These are phyloP conservation scores for Eumerus sabulonum DNA, from an alignment of 2,888 invertebrate genomes.

Conservation along the genomic window DNA sequence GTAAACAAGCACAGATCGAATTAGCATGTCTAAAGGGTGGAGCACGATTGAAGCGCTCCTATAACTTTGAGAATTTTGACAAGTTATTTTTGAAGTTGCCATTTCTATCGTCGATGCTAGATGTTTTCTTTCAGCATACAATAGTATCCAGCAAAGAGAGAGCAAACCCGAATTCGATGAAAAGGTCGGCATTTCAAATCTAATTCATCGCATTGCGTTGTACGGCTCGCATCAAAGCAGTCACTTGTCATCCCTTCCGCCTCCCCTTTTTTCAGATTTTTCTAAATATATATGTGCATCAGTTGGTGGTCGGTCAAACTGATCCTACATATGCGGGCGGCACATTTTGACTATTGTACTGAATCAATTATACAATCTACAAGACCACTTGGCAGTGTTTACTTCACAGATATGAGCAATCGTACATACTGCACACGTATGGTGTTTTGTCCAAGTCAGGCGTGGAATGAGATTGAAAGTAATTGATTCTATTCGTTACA, in stretches of 20 bases:
- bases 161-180: too few species aligned
- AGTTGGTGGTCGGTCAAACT: background rate
- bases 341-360: conserved; percentile 36
- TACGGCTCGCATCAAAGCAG: background rate
- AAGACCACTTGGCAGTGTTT: conserved; percentile 14
- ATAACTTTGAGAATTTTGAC: too few species aligned
- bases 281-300: background rate
- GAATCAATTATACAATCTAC: conserved; percentile 25
- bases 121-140: too few species aligned
- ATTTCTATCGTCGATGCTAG: too few species aligned
- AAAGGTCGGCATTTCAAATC: background rate
- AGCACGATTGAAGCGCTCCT: too few species aligned
- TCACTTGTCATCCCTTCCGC: too few species aligned
- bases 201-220: conserved; percentile 15
- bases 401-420: background rate
- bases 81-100: too few species aligned
- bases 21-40: too few species aligned
- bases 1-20: too few species aligned
- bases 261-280: too few species aligned
- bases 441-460: background rate
- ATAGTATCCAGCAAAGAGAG: too few species aligned
- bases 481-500: conserved; percentile 12
- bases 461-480: conserved; percentile 14
- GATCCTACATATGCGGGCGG: conserved; percentile 35
- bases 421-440: background rate